Conservation (phyloP, 1,140 invertebrate species). For the Oscheius sp. region DNA sequence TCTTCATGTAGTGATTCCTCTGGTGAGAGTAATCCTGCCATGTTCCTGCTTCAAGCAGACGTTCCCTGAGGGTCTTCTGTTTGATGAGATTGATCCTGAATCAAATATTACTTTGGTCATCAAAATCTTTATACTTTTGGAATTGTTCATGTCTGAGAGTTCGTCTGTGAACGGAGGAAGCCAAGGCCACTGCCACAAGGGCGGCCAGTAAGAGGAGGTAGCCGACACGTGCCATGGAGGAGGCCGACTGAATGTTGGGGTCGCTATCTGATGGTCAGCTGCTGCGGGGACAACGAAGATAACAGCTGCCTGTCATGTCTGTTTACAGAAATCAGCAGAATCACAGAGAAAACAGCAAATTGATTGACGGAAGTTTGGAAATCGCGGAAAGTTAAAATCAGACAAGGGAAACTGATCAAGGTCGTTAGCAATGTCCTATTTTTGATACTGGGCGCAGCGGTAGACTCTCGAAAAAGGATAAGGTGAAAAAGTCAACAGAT, state of each 20-base stretch:
- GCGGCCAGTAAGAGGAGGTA: neutral
- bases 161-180: too few species aligned
- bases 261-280: neutral
- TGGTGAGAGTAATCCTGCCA: constrained; percentile 12
- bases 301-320: neutral
- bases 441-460: too few species aligned
- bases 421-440: too few species aligned
- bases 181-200: neutral
- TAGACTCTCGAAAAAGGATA: neutral
- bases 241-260: neutral
- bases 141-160: neutral
- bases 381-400: too few species aligned
- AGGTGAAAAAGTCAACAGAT: too few species aligned
- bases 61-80: constrained; percentile 23
- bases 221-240: neutral
- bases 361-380: too few species aligned
- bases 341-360: too few species aligned
- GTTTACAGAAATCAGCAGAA: constrained; percentile 10
- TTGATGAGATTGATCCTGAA: constrained; percentile 18
- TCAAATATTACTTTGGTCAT: neutral
- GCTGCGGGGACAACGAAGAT: neutral
- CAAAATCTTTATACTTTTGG: neutral
- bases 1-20: constrained; percentile 14
- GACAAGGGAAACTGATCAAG: too few species aligned
- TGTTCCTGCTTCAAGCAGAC: constrained; percentile 6